Evolutionary conservation across 2,888 invertebrate genomes (phyloP).

Genomic region (Drosophila merina): DNA sequence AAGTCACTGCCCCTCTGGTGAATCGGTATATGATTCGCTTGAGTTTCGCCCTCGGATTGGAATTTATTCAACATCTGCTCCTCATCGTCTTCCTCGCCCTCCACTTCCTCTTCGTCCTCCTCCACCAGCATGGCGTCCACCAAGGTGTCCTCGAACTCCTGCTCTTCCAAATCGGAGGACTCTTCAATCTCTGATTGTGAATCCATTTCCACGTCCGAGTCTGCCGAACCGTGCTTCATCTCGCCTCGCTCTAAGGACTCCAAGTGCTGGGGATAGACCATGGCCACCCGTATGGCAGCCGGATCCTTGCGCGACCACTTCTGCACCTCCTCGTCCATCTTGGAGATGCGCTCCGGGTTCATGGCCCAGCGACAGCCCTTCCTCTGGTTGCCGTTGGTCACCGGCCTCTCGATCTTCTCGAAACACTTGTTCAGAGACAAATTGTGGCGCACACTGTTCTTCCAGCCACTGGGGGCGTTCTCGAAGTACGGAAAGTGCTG

Average conservation of each 20-base stretch:
- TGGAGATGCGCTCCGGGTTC: slow-evolving; percentile 96
- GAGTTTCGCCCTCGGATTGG: slow-evolving; percentile 29
- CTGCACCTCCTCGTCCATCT: slow-evolving; percentile 99
- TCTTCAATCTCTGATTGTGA: slow-evolving; percentile 84
- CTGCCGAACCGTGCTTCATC: slow-evolving; percentile 90
- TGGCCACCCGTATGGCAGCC: slow-evolving; percentile 94
- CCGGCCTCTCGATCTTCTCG: slow-evolving; percentile 98
- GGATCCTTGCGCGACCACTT: slow-evolving; percentile 99
- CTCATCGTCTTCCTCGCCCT: slow-evolving; percentile 56
- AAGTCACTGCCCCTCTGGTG: slow-evolving; percentile 84
- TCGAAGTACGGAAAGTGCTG: slow-evolving; percentile 99
- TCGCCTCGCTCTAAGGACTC: slow-evolving; percentile 94
- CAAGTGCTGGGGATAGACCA: slow-evolving; percentile 95
- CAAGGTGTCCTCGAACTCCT: slow-evolving; percentile 85
- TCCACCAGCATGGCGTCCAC: slow-evolving; percentile 84
- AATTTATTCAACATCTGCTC: slow-evolving; percentile 53
- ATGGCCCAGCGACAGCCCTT: slow-evolving; percentile 98
- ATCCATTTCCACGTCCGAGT: slow-evolving; percentile 86
- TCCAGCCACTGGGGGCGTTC: slow-evolving; percentile 99
- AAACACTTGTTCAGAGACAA: slow-evolving; percentile 99
- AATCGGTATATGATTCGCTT: slow-evolving; percentile 46
- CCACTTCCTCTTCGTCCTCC: slow-evolving; percentile 83
- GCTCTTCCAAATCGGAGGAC: slow-evolving; percentile 86
- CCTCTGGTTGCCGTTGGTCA: slow-evolving; percentile 92
- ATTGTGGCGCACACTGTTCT: slow-evolving; percentile 99